A percentile compares a stretch with the other conserved stretches of the same genome.
phyloP scores from a whole-genome alignment of 2,797 vertebrate genomes.

The Ptychadena robeensis region DNA sequence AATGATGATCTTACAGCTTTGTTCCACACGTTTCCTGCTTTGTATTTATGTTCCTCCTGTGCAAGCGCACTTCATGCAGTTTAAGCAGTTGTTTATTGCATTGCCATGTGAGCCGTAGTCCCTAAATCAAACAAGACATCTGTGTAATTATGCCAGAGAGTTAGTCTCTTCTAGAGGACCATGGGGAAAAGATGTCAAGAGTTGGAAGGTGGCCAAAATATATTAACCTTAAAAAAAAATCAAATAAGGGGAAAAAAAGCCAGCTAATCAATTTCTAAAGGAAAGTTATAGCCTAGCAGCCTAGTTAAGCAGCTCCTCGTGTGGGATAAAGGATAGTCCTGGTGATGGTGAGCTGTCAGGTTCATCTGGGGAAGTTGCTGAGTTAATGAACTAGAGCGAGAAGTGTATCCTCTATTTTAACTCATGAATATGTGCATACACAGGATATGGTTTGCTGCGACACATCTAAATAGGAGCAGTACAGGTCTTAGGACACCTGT shows the following conservation, averaged over 20 bases:
- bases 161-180: constrained; percentile 67
- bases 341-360: background rate
- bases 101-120: constrained; percentile 71
- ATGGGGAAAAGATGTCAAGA: constrained; percentile 69
- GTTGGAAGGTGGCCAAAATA: constrained; percentile 68
- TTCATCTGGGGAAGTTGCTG: background rate
- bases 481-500: too few relatives aligned
- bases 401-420: background rate
- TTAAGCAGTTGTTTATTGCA: constrained; percentile 71
- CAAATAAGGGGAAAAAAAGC: constrained; percentile 18
- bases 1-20: background rate
- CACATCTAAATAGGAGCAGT: too few relatives aligned
- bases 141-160: constrained; percentile 71
- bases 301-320: too few relatives aligned
- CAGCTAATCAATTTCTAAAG: constrained; percentile 69
- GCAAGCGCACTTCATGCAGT: constrained; percentile 62
- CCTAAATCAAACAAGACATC: constrained; percentile 70
- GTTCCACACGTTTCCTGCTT: constrained; percentile 16
- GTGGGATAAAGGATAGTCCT: background rate
- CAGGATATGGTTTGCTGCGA: too few relatives aligned
- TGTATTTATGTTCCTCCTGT: constrained; percentile 73
- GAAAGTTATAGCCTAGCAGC: constrained; percentile 18
- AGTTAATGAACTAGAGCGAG: background rate
- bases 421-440: too few relatives aligned
- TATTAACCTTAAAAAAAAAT: constrained; percentile 72